These are phyloP conservation scores for Mercenaria mercenaria DNA, from an alignment of 1,140 invertebrate species.

Conservation along the genomic window DNA sequence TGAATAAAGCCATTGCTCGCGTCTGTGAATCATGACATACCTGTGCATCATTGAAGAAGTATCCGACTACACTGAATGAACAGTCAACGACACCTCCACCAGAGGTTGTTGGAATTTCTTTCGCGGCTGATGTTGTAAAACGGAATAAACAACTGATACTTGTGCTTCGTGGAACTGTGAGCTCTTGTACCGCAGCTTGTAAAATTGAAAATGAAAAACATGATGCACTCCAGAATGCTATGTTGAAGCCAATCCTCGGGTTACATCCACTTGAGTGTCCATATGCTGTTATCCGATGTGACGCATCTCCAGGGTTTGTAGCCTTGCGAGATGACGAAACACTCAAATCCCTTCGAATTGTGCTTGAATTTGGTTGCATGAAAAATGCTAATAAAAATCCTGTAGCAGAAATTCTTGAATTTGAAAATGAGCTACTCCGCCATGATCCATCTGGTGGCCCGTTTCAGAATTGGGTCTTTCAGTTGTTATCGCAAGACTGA, in stretches of 20 bases:
- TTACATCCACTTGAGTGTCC: constrained; percentile 53
- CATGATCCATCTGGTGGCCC: constrained; percentile 28
- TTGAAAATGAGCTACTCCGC: constrained; percentile 52
- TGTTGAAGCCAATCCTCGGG: not conserved
- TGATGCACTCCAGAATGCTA: not conserved
- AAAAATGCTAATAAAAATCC: constrained; percentile 69
- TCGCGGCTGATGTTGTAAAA: constrained; percentile 63
- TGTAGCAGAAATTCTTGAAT: constrained; percentile 63
- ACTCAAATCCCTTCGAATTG: not conserved
- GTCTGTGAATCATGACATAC: constrained; percentile 50
- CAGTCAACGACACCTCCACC: constrained; percentile 25
- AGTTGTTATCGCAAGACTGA: constrained; percentile 11
- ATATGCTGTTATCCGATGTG: constrained; percentile 32
- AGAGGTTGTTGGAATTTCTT: constrained; percentile 35
- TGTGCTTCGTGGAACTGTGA: constrained; percentile 61
- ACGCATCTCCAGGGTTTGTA: constrained; percentile 41
- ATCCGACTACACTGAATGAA: not conserved
- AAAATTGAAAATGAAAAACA: constrained; percentile 47
- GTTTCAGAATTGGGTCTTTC: not conserved
- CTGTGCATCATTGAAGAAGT: constrained; percentile 55
- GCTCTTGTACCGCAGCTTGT: constrained; percentile 47
- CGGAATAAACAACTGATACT: constrained; percentile 55
- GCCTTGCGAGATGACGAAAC: constrained; percentile 20
- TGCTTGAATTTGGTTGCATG: constrained; percentile 34
- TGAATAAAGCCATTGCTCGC: constrained; percentile 43